A percentile compares a stretch with the other conserved stretches of the same genome.
These are phyloP conservation scores for Autographa gamma DNA, from an alignment of 2,888 invertebrate species.

Conservation along the genomic window DNA sequence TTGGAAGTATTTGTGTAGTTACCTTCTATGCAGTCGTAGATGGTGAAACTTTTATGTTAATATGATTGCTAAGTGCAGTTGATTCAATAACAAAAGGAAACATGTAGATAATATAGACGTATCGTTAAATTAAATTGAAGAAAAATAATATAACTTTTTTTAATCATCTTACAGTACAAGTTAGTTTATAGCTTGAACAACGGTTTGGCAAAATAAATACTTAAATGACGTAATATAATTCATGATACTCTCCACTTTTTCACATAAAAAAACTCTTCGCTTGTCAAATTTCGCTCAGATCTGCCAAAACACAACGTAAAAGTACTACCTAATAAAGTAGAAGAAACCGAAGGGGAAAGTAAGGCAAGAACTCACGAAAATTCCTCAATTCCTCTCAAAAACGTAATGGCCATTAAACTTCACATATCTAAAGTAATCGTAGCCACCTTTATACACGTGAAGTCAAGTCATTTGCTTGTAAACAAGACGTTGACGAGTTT, in stretches of 20 bases:
- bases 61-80: not conserved
- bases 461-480: constrained; percentile 51
- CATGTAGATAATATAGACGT: not conserved
- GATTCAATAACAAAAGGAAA: not conserved
- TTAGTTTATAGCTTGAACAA: no score
- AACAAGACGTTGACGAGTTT: constrained; percentile 52
- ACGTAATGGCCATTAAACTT: constrained; percentile 18
- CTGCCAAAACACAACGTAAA: no score
- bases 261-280: no score
- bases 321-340: no score
- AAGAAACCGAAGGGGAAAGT: no score
- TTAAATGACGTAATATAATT: no score
- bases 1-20: not conserved
- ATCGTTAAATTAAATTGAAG: no score
- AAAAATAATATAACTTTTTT: no score
- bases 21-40: not conserved
- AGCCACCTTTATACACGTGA: constrained; percentile 23
- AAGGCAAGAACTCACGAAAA: not conserved
- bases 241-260: no score
- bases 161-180: no score
- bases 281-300: no score
- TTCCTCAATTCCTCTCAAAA: not conserved
- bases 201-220: no score
- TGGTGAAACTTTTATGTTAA: not conserved
- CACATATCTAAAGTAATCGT: constrained; percentile 21